Conservation (phyloP, 2,113 vertebrate species). For the Nerophis lumbriciformis region DNA sequence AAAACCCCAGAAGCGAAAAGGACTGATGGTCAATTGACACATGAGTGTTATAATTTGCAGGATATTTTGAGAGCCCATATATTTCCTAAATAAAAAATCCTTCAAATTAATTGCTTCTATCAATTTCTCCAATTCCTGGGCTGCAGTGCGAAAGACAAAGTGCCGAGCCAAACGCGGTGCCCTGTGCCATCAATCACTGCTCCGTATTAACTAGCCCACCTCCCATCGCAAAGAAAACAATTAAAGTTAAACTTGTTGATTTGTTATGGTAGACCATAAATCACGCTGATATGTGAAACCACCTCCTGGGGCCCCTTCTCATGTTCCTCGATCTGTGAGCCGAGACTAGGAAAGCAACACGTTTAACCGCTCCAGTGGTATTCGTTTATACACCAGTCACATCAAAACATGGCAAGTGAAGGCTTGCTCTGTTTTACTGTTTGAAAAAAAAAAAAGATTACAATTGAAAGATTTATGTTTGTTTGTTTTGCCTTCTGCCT, state of each 20-base stretch:
- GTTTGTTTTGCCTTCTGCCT: conserved; percentile 23
- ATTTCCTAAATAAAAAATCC: conserved; percentile 41
- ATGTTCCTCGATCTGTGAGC: conserved; percentile 50
- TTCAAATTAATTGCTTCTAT: conserved; percentile 71
- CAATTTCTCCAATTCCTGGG: conserved; percentile 65
- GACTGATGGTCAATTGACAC: not conserved
- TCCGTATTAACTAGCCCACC: conserved; percentile 68
- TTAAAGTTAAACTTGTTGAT: conserved; percentile 79
- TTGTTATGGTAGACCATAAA: conserved; percentile 69
- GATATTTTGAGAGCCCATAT: conserved; percentile 38
- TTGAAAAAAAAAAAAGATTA: conserved; percentile 24
- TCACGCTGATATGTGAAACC: conserved; percentile 62
- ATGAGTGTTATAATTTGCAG: conserved; percentile 16
- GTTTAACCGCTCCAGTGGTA: conserved; percentile 37
- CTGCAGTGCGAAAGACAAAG: conserved; percentile 70
- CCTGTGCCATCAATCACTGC: conserved; percentile 69
- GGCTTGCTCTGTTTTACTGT: conserved; percentile 27
- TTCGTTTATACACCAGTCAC: conserved; percentile 26
- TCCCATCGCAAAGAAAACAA: conserved; percentile 73
- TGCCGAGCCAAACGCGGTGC: conserved; percentile 62
- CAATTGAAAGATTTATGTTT: conserved; percentile 7
- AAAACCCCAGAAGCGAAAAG: not conserved
- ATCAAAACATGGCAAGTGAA: conserved; percentile 38
- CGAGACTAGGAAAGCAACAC: conserved; percentile 40
- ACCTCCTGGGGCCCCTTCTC: conserved; percentile 53